Conservation (phyloP, 2,888 invertebrate genomes). For the Oasisia sp. region DNA sequence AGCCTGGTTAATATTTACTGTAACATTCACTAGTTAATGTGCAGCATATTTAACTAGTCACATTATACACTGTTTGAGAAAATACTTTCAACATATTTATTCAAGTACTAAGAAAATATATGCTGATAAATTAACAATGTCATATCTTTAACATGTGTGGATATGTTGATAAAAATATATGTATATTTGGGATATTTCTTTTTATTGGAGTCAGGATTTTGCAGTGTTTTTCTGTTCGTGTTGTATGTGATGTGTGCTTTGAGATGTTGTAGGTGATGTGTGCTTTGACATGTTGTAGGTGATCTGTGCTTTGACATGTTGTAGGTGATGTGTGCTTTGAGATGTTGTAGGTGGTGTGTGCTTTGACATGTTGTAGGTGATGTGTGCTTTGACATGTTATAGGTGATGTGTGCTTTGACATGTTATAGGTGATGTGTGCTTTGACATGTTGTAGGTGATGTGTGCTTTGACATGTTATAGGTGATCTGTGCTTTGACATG, state of each 20-base stretch:
- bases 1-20: too few relatives aligned
- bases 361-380: conserved; percentile 75
- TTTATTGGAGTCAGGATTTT: not conserved
- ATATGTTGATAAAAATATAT: not conserved
- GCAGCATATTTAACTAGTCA: too few relatives aligned
- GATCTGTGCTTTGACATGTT: conserved; percentile 76
- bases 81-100: too few relatives aligned
- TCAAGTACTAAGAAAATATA: too few relatives aligned
- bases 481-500: conserved; percentile 77
- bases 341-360: conserved; percentile 76
- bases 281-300: conserved; percentile 75
- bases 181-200: not conserved
- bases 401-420: conserved; percentile 77
- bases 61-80: too few relatives aligned
- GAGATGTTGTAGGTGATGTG: conserved; percentile 72
- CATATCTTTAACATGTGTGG: too few relatives aligned
- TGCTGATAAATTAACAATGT: too few relatives aligned
- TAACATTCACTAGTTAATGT: too few relatives aligned
- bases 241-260: conserved; percentile 75
- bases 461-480: conserved; percentile 74
- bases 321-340: conserved; percentile 77
- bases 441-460: conserved; percentile 75
- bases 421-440: conserved; percentile 75
- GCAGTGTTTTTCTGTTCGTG: not conserved
- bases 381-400: conserved; percentile 73